A percentile compares a stretch with the other conserved stretches of the same genome.
phyloP scores from a whole-genome alignment of 2,888 invertebrate genomes.

The Apodemia zela region DNA sequence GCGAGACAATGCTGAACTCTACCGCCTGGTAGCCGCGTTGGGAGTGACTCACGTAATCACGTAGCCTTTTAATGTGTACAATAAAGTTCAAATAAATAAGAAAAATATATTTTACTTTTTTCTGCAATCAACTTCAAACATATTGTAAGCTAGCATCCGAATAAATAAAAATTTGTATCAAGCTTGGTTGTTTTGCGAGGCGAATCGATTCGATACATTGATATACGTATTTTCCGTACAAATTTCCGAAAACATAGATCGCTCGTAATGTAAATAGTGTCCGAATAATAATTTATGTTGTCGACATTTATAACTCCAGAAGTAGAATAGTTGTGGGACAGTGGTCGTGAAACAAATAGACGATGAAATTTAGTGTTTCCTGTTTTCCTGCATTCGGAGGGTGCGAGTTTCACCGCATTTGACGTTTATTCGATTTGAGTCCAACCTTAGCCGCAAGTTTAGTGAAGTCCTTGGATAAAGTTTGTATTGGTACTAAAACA shows the following conservation, averaged over 20 bases:
- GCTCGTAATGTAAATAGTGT: constrained; percentile 20
- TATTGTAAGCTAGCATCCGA: not conserved
- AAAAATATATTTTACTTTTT: too few species aligned
- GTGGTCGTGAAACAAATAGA: constrained; percentile 43
- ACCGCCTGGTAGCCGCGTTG: too few species aligned
- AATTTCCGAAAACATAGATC: constrained; percentile 13
- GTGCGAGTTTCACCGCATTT: constrained; percentile 46
- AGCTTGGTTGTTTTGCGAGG: not conserved
- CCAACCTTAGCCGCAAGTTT: constrained; percentile 46
- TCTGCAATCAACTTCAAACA: not conserved
- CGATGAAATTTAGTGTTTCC: constrained; percentile 52
- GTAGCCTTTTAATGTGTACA: too few species aligned
- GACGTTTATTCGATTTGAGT: constrained; percentile 71
- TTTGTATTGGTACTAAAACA: constrained; percentile 8
- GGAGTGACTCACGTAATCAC: too few species aligned
- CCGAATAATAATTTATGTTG: constrained; percentile 24
- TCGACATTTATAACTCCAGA: constrained; percentile 33
- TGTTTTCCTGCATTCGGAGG: constrained; percentile 36
- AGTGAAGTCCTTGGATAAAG: constrained; percentile 43
- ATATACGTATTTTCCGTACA: constrained; percentile 3
- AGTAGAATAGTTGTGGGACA: constrained; percentile 34
- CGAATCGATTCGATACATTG: constrained; percentile 1
- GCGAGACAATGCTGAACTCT: too few species aligned
- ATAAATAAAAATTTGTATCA: not conserved
- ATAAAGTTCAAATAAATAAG: too few species aligned